Evolutionary conservation across 35 echinoderm and acorn worm species (phyloP).

Genomic region (Lytechinus variegatus): DNA sequence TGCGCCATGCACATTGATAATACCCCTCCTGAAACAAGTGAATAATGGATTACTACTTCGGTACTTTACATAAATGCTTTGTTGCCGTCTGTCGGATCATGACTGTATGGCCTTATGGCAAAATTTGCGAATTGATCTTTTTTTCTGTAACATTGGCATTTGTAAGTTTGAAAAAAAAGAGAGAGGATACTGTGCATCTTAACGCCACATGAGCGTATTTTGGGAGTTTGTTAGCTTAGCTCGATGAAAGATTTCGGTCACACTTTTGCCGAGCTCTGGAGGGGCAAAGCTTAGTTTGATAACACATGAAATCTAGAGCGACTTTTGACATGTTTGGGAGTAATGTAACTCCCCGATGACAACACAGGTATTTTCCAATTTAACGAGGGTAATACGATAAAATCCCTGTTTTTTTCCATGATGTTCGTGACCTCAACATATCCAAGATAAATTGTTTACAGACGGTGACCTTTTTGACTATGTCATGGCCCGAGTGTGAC

Average conservation of each 20-base stretch:
- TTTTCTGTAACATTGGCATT: no score
- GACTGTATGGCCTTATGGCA: no score
- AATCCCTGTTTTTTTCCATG: background rate
- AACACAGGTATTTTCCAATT: slow-evolving; percentile 4
- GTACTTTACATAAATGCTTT: no score
- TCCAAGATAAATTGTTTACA: background rate
- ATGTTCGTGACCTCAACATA: background rate
- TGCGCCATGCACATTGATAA: no score
- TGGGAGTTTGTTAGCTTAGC: background rate
- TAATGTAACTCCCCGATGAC: background rate
- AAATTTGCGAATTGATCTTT: no score
- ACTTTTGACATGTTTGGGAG: background rate
- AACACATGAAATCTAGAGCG: background rate
- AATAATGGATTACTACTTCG: no score
- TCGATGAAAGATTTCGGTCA: slow-evolving; percentile 2
- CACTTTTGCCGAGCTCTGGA: background rate
- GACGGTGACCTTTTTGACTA: no score
- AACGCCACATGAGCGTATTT: background rate
- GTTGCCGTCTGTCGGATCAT: no score
- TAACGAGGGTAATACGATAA: background rate
- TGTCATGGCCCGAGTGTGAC: no score
- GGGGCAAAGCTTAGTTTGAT: background rate
- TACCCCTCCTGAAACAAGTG: no score
- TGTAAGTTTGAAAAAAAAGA: no score
- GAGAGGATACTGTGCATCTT: background rate